phyloP scores from a whole-genome alignment of 2,797 vertebrate genomes.

The Sciurus vulgaris region DNA sequence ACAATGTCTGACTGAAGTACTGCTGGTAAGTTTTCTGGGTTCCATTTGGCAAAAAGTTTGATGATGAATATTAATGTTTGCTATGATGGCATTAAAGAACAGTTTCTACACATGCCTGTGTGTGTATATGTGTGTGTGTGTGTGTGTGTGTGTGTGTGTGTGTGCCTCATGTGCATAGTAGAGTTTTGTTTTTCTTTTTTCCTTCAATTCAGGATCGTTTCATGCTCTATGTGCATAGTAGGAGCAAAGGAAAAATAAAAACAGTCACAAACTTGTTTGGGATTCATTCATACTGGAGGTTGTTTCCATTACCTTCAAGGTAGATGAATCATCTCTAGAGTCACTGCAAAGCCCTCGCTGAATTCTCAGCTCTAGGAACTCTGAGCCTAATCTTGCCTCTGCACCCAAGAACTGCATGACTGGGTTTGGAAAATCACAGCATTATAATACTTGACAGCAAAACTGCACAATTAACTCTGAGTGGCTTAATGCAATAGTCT shows the following conservation, averaged over 20 bases:
- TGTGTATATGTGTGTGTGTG: not conserved
- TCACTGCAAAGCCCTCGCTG: not conserved
- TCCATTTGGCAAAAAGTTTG: not conserved
- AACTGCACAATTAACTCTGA: not conserved
- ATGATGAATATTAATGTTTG: not conserved
- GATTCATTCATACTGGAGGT: constrained; percentile 50
- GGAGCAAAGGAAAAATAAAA: constrained; percentile 25
- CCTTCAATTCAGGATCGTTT: constrained; percentile 55
- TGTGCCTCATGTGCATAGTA: not conserved
- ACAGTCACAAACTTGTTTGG: not conserved
- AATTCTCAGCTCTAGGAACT: not conserved
- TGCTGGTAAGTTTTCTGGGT: not conserved
- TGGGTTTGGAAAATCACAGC: not conserved
- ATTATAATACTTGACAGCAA: not conserved
- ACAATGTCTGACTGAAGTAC: not conserved
- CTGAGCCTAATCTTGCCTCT: not conserved
- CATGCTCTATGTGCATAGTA: not conserved
- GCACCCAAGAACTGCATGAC: not conserved
- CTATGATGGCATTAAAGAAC: not conserved
- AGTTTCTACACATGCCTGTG: not conserved
- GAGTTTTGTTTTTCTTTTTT: constrained; percentile 48
- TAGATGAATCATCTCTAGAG: not conserved
- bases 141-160: not conserved
- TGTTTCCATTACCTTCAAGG: not conserved
- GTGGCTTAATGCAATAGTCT: not conserved